Evolutionary conservation across 2,797 vertebrate species (phyloP).

Genomic region (Sebastolobus altivelis): DNA sequence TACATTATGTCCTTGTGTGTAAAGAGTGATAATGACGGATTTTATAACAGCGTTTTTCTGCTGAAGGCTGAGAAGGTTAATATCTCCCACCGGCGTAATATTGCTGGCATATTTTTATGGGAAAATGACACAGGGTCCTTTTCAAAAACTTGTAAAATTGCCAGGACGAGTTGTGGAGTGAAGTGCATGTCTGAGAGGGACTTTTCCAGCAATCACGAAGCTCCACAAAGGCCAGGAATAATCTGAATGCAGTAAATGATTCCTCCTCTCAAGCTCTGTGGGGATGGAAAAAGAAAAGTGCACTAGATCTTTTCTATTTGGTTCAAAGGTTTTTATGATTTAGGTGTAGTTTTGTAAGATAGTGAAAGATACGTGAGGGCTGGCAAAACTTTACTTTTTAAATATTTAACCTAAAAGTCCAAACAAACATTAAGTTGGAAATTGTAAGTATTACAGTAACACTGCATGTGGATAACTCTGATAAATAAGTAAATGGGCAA

Average conservation of each 20-base stretch:
- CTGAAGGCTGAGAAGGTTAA: background rate
- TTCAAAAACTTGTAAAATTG: background rate
- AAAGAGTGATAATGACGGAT: background rate
- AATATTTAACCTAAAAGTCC: background rate
- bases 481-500: background rate
- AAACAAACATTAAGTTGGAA: background rate
- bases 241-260: background rate
- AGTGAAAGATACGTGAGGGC: background rate
- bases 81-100: fast-evolving
- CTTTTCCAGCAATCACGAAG: background rate
- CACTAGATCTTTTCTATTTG: background rate
- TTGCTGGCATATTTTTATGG: background rate
- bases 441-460: background rate
- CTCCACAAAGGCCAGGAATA: background rate
- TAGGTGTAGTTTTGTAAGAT: background rate
- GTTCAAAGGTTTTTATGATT: background rate
- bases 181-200: background rate
- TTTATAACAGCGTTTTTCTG: background rate
- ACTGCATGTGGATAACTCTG: background rate
- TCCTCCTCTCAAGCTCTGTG: background rate
- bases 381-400: background rate
- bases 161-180: background rate
- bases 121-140: background rate
- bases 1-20: background rate
- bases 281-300: background rate